phyloP scores from a whole-genome alignment of 2,888 invertebrate genomes.

The Nyleta sp. region DNA sequence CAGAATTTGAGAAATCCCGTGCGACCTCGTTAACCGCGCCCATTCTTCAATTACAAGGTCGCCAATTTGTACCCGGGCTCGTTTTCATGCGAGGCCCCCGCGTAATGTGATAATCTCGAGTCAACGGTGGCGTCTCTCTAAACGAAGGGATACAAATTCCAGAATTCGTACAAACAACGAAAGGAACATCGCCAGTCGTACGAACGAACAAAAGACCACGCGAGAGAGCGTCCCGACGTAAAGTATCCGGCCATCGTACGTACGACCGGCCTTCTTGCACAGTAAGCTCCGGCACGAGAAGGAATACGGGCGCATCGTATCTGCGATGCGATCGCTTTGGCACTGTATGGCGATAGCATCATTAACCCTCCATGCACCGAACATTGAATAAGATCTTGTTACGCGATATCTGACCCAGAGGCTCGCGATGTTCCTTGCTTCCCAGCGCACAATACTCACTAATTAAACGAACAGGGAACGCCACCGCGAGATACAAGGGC shows the following conservation, averaged over 20 bases:
- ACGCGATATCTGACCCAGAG: slow-evolving; percentile 78
- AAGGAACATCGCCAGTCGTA: slow-evolving; percentile 25
- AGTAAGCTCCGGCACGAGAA: slow-evolving; percentile 55
- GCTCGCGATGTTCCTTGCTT: slow-evolving; percentile 68
- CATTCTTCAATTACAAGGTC: slow-evolving; percentile 27
- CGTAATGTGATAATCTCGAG: slow-evolving; percentile 25
- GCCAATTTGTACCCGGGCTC: slow-evolving; percentile 33
- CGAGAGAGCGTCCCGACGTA: slow-evolving; percentile 60
- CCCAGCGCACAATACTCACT: slow-evolving; percentile 80
- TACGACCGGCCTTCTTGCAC: slow-evolving; percentile 62
- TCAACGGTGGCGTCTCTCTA: not conserved
- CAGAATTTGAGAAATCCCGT: slow-evolving; percentile 21
- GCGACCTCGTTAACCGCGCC: slow-evolving; percentile 1
- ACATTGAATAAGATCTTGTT: slow-evolving; percentile 82
- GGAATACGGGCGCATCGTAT: slow-evolving; percentile 75
- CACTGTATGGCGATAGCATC: slow-evolving; percentile 82
- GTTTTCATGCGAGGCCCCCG: not conserved
- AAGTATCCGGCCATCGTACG: slow-evolving; percentile 74
- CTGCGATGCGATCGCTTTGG: slow-evolving; percentile 82
- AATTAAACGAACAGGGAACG: slow-evolving; percentile 80
- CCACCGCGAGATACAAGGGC: slow-evolving; percentile 77
- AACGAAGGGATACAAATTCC: slow-evolving; percentile 44
- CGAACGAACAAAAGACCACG: slow-evolving; percentile 58
- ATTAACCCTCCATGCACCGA: slow-evolving; percentile 78
- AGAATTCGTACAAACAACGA: slow-evolving; percentile 36